Conservation (phyloP, 2,113 vertebrate species). For the Sialia sialis region DNA sequence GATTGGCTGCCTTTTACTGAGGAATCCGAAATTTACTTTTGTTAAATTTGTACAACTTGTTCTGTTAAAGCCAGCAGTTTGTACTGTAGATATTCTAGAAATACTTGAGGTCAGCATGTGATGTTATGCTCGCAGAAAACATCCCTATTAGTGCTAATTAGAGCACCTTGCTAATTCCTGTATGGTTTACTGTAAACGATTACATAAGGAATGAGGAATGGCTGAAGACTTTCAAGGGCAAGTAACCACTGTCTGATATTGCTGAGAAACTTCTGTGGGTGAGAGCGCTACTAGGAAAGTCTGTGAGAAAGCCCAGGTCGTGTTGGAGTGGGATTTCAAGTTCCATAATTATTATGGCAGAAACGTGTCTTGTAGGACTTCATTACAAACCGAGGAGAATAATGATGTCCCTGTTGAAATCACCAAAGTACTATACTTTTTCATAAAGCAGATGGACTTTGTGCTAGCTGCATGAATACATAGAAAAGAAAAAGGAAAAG, state of each 20-base stretch:
- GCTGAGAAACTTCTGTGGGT: not conserved
- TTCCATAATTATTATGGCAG: not conserved
- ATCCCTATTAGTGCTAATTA: slow-evolving; percentile 13
- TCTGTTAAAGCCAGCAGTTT: not conserved
- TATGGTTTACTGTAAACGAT: slow-evolving; percentile 20
- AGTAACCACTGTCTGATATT: not conserved
- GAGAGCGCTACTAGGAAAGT: not conserved
- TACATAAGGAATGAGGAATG: not conserved
- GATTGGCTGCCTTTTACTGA: not conserved
- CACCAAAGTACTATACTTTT: not conserved
- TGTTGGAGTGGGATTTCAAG: not conserved
- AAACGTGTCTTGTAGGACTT: not conserved
- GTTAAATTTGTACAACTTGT: not conserved
- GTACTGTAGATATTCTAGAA: not conserved
- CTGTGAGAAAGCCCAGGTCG: not conserved
- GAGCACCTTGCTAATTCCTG: not conserved
- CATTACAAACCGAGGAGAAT: not conserved
- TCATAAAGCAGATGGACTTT: not conserved
- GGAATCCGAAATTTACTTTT: not conserved
- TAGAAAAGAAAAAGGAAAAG: not conserved
- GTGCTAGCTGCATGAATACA: not conserved
- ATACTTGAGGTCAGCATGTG: not conserved
- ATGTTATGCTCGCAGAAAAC: not conserved
- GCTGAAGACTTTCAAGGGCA: not conserved
- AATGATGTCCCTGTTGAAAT: not conserved